Conservation (phyloP, 35 echinoderm and acorn worm species). For the Lytechinus variegatus region DNA sequence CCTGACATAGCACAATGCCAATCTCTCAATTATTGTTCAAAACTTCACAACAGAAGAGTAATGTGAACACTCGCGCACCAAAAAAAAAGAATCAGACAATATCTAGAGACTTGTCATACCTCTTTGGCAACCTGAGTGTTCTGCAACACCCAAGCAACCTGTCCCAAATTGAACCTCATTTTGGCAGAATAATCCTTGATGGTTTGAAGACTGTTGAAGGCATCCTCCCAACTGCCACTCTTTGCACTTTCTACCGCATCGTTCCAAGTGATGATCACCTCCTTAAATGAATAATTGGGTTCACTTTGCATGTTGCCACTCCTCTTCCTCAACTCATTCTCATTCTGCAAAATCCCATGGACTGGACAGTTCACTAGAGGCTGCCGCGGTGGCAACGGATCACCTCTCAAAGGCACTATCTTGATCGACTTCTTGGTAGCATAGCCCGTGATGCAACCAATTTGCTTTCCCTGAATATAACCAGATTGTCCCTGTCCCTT, state of each 20-base stretch:
- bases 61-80: too few relatives aligned
- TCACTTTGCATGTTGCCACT: not conserved
- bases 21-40: too few relatives aligned
- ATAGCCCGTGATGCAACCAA: constrained; percentile 32
- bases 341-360: not conserved
- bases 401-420: not conserved
- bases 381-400: not conserved
- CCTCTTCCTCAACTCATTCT: constrained; percentile 10
- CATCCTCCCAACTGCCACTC: not conserved
- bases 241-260: not conserved
- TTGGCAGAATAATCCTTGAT: constrained; percentile 35
- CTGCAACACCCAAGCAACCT: constrained; percentile 26
- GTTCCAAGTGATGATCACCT: constrained; percentile 3
- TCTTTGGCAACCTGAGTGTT: constrained; percentile 2
- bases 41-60: too few relatives aligned
- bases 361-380: not conserved
- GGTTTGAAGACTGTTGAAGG: constrained; percentile 8
- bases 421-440: not conserved
- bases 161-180: constrained; percentile 45
- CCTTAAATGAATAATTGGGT: not conserved
- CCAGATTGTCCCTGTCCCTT: not conserved
- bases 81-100: too few relatives aligned
- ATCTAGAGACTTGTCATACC: not conserved
- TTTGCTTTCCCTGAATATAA: not conserved
- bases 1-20: too few relatives aligned